Evolutionary conservation across 1,140 invertebrate genomes (phyloP), one percentile per base, ranked within the genome.

Genomic region (Bombus vancouverensis): DNA sequence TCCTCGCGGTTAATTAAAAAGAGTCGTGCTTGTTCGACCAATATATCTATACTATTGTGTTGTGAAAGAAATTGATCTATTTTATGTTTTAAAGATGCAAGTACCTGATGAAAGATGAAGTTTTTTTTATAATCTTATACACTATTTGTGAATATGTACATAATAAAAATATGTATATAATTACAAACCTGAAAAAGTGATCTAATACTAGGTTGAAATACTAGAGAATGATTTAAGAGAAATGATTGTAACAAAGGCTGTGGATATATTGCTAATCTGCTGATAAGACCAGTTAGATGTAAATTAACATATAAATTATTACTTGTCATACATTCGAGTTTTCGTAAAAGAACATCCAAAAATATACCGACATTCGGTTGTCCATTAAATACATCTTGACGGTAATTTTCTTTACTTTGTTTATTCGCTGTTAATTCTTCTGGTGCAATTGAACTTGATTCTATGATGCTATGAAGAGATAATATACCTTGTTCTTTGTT

Each of bases 281-380:
- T 97, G 32, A 99, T 96, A 15, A 99, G 95, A 1, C 98, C 98
- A 10, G 98, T 99, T 68, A 99, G 95, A 92, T 98, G 97, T 76
- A 99, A 96, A 95, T 99, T 99, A 4, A 98, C 96, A 87, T 97
- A 97, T 81, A 99, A 95, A 72, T 98, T 97, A 93, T 99, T 98
- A 83, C 97, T 97, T 62, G 98, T 96, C 96, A 99, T 97, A 81
- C 96, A 96, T 92, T 98, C 98, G 32, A 99, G 94, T 94, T 98
- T 98, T 81, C 96, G 96, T 87, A 99, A 96, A 66, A 99, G 93
- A 74, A 97, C 96, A 89, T 97, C 97, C 78, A 99, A 94, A 94
- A 99, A 98, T 83, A 98, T 92, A 3, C 95, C 95, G 34, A 95
- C 93, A 59, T 92, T 95, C 5, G 95, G 94, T 72, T 93, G 92